phyloP scores from a whole-genome alignment of 2,113 vertebrate species.

The Barbus barbus region DNA sequence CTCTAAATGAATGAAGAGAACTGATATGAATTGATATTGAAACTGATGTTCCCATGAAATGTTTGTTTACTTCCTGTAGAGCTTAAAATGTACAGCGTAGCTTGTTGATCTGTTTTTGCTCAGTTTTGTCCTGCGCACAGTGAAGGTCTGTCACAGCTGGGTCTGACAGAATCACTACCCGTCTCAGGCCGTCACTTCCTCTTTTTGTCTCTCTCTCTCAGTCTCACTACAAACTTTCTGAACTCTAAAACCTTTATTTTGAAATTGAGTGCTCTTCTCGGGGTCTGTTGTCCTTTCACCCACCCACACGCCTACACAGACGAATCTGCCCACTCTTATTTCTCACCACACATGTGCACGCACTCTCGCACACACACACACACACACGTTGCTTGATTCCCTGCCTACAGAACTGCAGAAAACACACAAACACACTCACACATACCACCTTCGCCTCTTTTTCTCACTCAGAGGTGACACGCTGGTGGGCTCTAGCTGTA shows the following conservation, averaged over 20 bases:
- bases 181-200: conserved; percentile 1
- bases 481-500: conserved; percentile 59
- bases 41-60: background rate
- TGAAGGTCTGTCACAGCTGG: conserved; percentile 65
- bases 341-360: background rate
- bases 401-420: conserved; percentile 38
- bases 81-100: background rate
- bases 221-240: conserved; percentile 2
- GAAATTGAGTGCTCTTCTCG: conserved; percentile 28
- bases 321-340: conserved; percentile 43
- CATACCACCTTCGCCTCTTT: conserved; percentile 51
- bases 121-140: conserved; percentile 62
- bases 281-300: conserved; percentile 42
- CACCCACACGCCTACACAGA: conserved; percentile 43
- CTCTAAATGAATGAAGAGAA: background rate
- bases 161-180: conserved; percentile 60
- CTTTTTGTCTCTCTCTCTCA: conserved; percentile 35
- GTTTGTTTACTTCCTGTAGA: background rate
- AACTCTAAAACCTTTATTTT: conserved; percentile 32
- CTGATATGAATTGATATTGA: background rate
- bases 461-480: conserved; percentile 61
- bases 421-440: conserved; percentile 19
- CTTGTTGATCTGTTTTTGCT: conserved; percentile 27
- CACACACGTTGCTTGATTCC: conserved; percentile 15
- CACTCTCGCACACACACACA: background rate